These are phyloP conservation scores for Arctopsyche grandis DNA, from an alignment of 1,140 invertebrate species.

Conservation along the genomic window DNA sequence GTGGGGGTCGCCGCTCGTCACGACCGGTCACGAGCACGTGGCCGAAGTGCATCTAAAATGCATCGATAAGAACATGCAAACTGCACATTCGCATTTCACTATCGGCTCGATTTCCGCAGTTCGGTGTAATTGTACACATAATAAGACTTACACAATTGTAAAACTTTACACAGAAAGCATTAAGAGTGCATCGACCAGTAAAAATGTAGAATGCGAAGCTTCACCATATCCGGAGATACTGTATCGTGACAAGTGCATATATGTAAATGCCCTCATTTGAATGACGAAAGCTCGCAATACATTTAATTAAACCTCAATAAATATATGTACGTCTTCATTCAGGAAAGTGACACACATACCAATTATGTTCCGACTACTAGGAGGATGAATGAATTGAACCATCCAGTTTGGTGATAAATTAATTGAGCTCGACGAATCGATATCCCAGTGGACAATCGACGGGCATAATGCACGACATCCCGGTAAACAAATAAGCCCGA, in stretches of 20 bases:
- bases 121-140: not conserved
- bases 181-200: not conserved
- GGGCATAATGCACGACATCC: conserved; percentile 6
- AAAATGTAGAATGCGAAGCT: not conserved
- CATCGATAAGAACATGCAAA: not conserved
- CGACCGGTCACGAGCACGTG: conserved; percentile 18
- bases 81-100: conserved; percentile 4
- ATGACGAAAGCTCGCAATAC: no score
- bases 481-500: not conserved
- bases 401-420: no score
- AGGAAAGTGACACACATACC: no score
- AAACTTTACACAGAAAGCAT: not conserved
- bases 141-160: not conserved
- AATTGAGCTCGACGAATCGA: no score
- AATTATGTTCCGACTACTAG: no score
- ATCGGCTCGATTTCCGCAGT: not conserved
- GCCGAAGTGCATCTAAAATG: not conserved
- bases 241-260: not conserved
- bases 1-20: not conserved
- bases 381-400: no score
- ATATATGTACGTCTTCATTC: no score
- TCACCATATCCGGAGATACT: conserved; percentile 7
- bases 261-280: no score
- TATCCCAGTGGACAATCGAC: not conserved
- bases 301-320: no score